These are phyloP conservation scores for Ophion ventricosus DNA, from an alignment of 2,888 invertebrate genomes.

Conservation along the genomic window DNA sequence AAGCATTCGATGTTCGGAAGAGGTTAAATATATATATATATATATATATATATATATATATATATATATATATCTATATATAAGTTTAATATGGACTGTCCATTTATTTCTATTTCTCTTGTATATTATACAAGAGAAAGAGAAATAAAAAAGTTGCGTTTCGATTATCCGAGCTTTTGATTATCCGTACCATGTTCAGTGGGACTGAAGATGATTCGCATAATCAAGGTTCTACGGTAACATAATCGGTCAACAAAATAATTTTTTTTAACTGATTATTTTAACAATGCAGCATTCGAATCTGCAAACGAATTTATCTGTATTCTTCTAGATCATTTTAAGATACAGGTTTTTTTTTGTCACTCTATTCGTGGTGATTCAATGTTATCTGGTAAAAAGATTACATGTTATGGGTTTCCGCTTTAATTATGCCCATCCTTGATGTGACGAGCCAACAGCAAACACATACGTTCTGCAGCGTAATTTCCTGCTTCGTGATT, in stretches of 20 bases:
- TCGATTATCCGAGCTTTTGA: no score
- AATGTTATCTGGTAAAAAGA: background rate
- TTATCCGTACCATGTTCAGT: no score
- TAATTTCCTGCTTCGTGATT: slow-evolving; percentile 51
- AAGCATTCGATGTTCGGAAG: no score
- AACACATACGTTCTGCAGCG: slow-evolving; percentile 40
- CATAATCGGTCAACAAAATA: background rate
- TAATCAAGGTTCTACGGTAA: no score
- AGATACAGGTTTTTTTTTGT: background rate
- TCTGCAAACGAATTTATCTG: background rate
- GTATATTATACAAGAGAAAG: no score
- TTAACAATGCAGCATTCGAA: background rate
- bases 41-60: no score
- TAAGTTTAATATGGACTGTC: no score
- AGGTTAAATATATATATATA: no score
- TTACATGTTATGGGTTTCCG: background rate
- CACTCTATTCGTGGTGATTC: background rate
- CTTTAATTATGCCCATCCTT: slow-evolving; percentile 13
- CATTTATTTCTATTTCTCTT: no score
- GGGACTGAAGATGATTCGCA: no score
- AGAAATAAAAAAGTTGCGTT: no score
- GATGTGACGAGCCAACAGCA: slow-evolving; percentile 33
- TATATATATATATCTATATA: no score
- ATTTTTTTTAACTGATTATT: background rate
- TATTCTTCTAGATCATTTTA: background rate